Evolutionary conservation across 23 tunicate genomes (phyloP).

Genomic region (Clavelina lepadiformis): DNA sequence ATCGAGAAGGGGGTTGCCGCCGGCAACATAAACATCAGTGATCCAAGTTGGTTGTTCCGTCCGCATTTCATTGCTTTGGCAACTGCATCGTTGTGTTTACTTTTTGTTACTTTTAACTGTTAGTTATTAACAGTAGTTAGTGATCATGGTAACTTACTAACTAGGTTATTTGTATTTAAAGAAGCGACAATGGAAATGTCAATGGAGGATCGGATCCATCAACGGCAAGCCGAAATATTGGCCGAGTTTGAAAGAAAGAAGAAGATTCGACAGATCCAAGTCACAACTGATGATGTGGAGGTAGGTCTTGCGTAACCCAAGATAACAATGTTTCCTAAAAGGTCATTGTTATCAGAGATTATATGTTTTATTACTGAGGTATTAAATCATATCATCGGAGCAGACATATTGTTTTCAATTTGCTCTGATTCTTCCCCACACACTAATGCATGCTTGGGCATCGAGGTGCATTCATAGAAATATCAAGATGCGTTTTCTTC

Average conservation of each 20-base stretch:
- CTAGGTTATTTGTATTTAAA: too few species aligned
- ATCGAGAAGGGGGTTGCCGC: conserved; percentile 67
- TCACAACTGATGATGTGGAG: conserved; percentile 96
- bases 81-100: not conserved
- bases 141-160: too few species aligned
- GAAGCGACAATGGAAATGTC: conserved; percentile 73
- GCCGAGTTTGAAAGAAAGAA: conserved; percentile 95
- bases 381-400: too few species aligned
- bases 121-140: not conserved
- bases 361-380: too few species aligned
- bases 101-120: not conserved
- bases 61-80: not conserved
- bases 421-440: too few species aligned
- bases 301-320: conserved; percentile 33
- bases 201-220: conserved; percentile 63
- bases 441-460: too few species aligned
- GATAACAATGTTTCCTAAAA: not conserved
- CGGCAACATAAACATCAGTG: conserved; percentile 75
- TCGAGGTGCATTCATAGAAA: too few species aligned
- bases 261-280: conserved; percentile 84
- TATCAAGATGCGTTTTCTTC: too few species aligned
- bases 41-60: conserved; percentile 37
- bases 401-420: too few species aligned
- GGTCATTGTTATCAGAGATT: too few species aligned
- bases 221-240: conserved; percentile 85